Percentiles rank a stretch among this genome's conserved stretches.
These are phyloP conservation scores for Labeo catla DNA, from an alignment of 2,113 vertebrate genomes.

Conservation along the genomic window DNA sequence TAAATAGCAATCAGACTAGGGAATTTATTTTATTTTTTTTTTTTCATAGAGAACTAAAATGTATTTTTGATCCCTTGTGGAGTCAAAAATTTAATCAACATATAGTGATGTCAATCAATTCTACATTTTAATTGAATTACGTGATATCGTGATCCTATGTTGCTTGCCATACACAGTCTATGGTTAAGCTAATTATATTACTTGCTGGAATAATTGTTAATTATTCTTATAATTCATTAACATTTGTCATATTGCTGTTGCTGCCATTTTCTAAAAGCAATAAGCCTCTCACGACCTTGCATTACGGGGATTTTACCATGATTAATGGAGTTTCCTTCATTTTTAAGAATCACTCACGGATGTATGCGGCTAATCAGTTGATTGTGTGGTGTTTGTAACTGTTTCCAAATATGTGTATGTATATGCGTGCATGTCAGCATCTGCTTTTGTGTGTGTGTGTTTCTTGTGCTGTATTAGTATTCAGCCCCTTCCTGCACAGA, in stretches of 20 bases:
- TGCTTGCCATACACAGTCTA: not conserved
- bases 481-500: slow-evolving; percentile 64
- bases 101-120: not conserved
- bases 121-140: not conserved
- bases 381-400: not conserved
- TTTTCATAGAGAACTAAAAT: slow-evolving; percentile 23
- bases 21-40: slow-evolving; percentile 23
- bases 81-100: not conserved
- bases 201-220: not conserved
- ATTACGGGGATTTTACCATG: not conserved
- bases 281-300: not conserved
- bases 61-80: slow-evolving; percentile 30
- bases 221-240: not conserved
- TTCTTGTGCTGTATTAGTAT: slow-evolving; percentile 64
- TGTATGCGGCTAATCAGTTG: not conserved
- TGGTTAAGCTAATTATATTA: not conserved
- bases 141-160: not conserved
- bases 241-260: not conserved
- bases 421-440: not conserved
- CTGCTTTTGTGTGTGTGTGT: not conserved
- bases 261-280: not conserved
- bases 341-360: not conserved
- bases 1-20: slow-evolving; percentile 75
- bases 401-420: not conserved
- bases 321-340: not conserved